These are phyloP conservation scores for Galbula dea DNA, from an alignment of 2,113 vertebrate genomes.

Conservation along the genomic window DNA sequence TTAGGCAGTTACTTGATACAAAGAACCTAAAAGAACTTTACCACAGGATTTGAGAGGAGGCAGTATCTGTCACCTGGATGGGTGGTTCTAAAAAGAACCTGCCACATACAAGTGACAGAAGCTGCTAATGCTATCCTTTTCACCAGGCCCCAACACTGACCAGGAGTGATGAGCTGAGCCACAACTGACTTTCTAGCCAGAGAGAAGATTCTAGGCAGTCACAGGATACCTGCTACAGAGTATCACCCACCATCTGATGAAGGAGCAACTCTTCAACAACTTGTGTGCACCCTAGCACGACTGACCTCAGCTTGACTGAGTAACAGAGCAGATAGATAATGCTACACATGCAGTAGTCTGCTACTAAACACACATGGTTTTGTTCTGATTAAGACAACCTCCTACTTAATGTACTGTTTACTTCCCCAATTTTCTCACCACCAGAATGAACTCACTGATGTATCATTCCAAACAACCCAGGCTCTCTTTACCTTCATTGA, in stretches of 20 bases:
- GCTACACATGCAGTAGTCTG: background rate
- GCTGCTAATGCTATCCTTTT: background rate
- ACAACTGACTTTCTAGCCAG: background rate
- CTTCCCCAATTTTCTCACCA: background rate
- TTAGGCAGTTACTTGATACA: background rate
- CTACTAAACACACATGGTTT: background rate
- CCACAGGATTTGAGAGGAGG: background rate
- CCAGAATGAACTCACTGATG: accelerated
- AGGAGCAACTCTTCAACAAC: background rate
- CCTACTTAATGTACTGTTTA: background rate
- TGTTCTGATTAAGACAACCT: background rate
- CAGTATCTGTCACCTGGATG: background rate
- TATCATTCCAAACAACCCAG: background rate
- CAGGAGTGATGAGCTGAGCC: background rate
- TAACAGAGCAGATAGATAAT: background rate
- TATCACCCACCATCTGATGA: background rate
- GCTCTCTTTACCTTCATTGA: slow-evolving; percentile 89
- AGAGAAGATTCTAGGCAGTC: background rate
- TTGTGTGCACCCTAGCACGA: background rate
- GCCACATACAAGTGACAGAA: background rate
- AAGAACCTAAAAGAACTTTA: background rate
- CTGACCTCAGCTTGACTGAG: background rate
- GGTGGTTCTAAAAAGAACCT: background rate
- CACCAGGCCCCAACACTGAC: background rate
- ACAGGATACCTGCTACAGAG: background rate